Evolutionary conservation across 1,140 invertebrate genomes (phyloP), one percentile per base, ranked within the genome.

Genomic region (Condylostylus longicornis): DNA sequence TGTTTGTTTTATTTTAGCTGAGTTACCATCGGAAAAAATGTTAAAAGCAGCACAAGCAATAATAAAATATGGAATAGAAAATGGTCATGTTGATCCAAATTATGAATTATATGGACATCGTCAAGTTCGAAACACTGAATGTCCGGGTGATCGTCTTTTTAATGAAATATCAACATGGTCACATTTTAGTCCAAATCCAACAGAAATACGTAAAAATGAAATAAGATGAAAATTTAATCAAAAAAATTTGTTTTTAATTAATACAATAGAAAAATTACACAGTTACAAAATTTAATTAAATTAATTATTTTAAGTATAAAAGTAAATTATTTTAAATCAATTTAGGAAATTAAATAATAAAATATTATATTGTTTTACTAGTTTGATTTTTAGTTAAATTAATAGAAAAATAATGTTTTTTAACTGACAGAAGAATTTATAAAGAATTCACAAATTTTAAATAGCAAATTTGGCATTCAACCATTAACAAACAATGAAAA

Each of bases 31-130:
- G 6, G 40, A 58, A n/a, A 29, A 51, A 17, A 79, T 81, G 58
- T 31, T 82, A 2, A 50, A 72, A 25, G 67, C 70, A 0, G 66
- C 68, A 6, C 61, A 71, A 40, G 58, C 66, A 12, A 45, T 82
- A 2, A 79, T 84, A 28, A 56, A 64, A 4, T 60, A 68, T 5
- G 79, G 79, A 2, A 66, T 82, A 0, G 49, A 67, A 8, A 44
- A 58, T 5, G 71, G 71, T 2, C 68, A 69, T 46, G 74, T 82
- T 15, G 52, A 58, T 22, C 35, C 54, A 0, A 52, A 75, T 42
- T 83, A 80, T 46, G 74, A 68, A 28, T 51, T 84, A 8, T 43
- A 79, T 7, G 79, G 75, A 0, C 79, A 82, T 43, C 58, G 74
- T 27, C 79, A 83, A 61, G 68, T 77, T 0, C 52, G 69, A 9